Base-by-base conservation (phyloP, 2,113 vertebrate genomes). In the Pterophyllum scalare region DNA sequence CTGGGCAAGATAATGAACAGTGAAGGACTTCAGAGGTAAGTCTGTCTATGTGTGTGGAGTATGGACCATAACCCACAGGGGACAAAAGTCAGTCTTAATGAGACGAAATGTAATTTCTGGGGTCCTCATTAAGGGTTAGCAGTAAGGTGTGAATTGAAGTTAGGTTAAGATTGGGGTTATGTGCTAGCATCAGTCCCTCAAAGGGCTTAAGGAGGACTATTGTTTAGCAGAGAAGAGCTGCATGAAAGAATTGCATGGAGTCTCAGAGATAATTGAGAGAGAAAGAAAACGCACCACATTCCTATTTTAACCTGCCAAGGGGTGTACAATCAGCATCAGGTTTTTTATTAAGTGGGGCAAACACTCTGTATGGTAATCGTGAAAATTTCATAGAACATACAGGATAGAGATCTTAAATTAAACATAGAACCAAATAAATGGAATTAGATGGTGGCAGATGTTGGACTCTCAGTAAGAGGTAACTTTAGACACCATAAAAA, bases 81-180 rank as follows among this genome's bases (percentile, higher is more conserved):
- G 26, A 72, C 6, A 3, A 52, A 52, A 72, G 65, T 72, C 65
- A 52, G 24, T 52, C 65, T 52, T 72, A 72, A 72, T 72, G 65
- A 72, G 65, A 52, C 17, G 31, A 72, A 72, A 52, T 72, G 67
- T 52, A 15, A 20, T 70, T 70, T 70, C 64, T 49, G 65, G 46
- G 24, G 52, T 52, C 46, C 67, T 52, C 31, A 17, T 52, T 26
- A 52, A 72, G 43, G 49, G 46, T 72, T 72, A 26, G 46, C 5
- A 46, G 43, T n/a, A 31, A 54, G 19, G 26, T 26, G 46, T 72
- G 67, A 54, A 72, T 22, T 31, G 31, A 72, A 72, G 67, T 72
- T 72, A 31, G 26, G 67, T 54, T 72, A 72, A 49, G 43, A 49
- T 13, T 70, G 65, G 65, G 49, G 24, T 5, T 70, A 28, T 70